Base-by-base conservation (phyloP, 64 coral and sea anemone species). In the Porites australiensis region DNA sequence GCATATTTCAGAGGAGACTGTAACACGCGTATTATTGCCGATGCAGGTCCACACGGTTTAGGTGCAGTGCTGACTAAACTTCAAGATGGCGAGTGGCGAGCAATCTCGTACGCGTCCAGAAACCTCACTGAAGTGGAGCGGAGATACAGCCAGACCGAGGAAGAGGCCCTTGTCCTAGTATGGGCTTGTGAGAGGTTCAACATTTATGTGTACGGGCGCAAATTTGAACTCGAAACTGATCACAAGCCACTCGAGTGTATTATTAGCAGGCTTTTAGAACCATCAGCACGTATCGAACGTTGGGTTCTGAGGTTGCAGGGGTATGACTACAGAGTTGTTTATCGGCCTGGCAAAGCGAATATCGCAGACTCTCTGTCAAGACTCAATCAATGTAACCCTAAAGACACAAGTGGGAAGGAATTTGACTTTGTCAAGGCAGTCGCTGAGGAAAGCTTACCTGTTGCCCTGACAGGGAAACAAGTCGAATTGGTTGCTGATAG, bases 171-270 rank as follows among this genome's bases (percentile, higher is more conserved):
- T 37, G 27, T 1, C 27, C 27, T 37, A 37, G 27, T 37, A 37
- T 37, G 27, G 27, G 27, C 27, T 37, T 37, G 27, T 37, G 27
- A 37, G 27, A 37, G 27, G 27, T 37, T 37, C 27, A 37, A 37
- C 27, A 37, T 37, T 37, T 37, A 37, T 37, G 27, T 37, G 27
- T 37, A 37, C 0, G 27, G 27, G 27, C 27, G 27, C 27, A 37
- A 37, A 37, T 37, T 37, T 37, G 27, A 37, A 58, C 54, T 92
- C 8, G 58, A 81, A 15, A 92, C 90, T 9, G 90, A 92, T 46
- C 68, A 92, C 90, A 92, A 92, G 51, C 90, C 90, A 43, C 48
- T 92, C 7, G 90, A 92, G 72, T 77, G 86, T 13, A 94, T 94
- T 23, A 80, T 88, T 67, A 58, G 70, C 14, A 81, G 23, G 59